Percentiles rank a stretch among this genome's conserved stretches.
Conservation (phyloP, 2,797 vertebrate genomes). For the Eulemur albifrons region DNA sequence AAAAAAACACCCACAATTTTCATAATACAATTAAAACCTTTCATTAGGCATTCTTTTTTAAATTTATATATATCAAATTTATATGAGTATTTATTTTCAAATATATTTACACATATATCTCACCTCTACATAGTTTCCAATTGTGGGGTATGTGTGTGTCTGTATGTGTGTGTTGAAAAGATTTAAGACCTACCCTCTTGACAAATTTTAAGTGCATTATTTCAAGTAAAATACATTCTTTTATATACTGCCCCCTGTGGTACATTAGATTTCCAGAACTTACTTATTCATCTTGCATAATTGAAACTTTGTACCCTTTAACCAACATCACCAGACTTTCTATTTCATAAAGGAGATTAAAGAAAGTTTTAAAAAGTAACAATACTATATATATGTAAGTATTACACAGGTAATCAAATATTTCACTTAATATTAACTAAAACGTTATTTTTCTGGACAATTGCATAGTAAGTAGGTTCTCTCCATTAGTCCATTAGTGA, state of each 20-base stretch:
- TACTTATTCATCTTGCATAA: neutral
- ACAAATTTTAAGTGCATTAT: neutral
- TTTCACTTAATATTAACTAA: neutral
- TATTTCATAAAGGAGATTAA: neutral
- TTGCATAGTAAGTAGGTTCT: neutral
- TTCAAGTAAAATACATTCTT: neutral
- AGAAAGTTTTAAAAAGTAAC: neutral
- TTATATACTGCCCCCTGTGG: neutral
- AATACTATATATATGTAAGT: neutral
- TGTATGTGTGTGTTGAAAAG: neutral
- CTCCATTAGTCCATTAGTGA: neutral
- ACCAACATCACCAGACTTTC: neutral
- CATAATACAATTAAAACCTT: neutral
- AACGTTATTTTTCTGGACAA: neutral
- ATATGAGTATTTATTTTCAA: neutral
- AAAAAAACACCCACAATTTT: too few species aligned
- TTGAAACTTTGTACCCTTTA: neutral
- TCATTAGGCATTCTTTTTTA: neutral
- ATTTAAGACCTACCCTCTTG: neutral
- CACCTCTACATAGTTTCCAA: neutral
- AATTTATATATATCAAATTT: neutral
- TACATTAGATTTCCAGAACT: neutral
- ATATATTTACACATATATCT: neutral
- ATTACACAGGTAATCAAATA: neutral
- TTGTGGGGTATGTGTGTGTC: neutral